Base-by-base conservation (phyloP, 2,797 vertebrate genomes). In the Brachymystax lenok region DNA sequence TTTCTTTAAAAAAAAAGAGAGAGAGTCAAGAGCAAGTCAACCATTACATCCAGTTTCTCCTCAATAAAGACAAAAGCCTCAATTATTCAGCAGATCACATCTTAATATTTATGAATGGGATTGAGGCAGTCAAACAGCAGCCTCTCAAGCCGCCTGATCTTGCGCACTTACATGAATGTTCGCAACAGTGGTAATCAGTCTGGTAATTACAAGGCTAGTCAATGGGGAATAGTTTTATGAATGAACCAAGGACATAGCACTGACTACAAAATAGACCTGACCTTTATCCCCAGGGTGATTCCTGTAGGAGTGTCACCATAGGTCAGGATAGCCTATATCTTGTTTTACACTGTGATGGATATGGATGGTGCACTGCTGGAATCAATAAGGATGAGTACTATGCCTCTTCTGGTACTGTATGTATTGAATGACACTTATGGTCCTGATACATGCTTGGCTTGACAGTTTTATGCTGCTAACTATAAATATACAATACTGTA, bases 211-310 rank as follows among this genome's bases (percentile, higher is more conserved):
- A 10, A 46, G 10, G 40, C 10, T 46, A 46, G 40, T 13, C 40
- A 46, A 81, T 74, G 84, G 69, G 82, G 79, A 85, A 72, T 79
- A 68, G 84, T 87, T 93, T 93, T 92, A 92, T 93, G 92, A 93
- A 93, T 92, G 91, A 93, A 90, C 76, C 80, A 77, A 74, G 77
- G 78, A 85, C 78, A 82, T 73, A 82, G 84, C 76, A 46, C 70
- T 28, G 78, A 70, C 71, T 52, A 64, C 74, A 72, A 40, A 69
- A 61, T 61, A 61, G n/a, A 46, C 10, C n/a, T n/a, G 5, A 81
- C 85, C 85, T 84, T 85, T 80, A 63, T 84, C 73, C 79, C 71
- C 14, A 2, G 12, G 59, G 40, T 46, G 40, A 28, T 74, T 27
- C 83, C 78, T 74, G 30, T 73, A 82, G 71, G 59, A 59, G 56